phyloP scores from a whole-genome alignment of 2,888 invertebrate species.

The Cantharis nigra region DNA sequence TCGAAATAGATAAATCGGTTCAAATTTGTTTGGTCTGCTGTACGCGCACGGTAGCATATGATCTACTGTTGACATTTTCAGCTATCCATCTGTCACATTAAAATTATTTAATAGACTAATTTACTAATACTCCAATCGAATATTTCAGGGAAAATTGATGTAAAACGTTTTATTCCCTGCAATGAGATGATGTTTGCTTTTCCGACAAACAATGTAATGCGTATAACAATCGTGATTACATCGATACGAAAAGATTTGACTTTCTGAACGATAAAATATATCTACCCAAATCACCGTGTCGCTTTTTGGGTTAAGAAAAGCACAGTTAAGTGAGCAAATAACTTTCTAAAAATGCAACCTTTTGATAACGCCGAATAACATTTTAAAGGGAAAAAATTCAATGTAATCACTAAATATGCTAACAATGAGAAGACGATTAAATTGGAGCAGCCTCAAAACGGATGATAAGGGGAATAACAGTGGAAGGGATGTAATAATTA shows the following conservation, averaged over 20 bases:
- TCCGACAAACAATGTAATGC: background rate
- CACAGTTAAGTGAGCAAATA: background rate
- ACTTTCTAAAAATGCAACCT: background rate
- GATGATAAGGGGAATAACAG: conserved; percentile 30
- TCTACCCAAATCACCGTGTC: too few relatives aligned
- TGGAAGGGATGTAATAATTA: conserved; percentile 62
- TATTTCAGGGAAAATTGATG: conserved; percentile 35
- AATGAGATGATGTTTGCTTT: background rate
- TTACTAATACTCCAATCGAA: conserved; percentile 19
- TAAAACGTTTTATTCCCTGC: conserved; percentile 14
- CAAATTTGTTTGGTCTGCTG: conserved; percentile 35
- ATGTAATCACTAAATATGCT: conserved; percentile 14
- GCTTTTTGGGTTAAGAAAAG: background rate
- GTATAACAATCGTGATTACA: background rate
- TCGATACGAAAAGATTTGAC: background rate
- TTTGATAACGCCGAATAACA: background rate
- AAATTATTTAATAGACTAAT: conserved; percentile 52
- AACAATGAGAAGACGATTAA: conserved; percentile 29
- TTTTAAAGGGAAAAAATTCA: background rate
- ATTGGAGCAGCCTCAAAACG: conserved; percentile 30
- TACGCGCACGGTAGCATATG: conserved; percentile 54
- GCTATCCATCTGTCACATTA: conserved; percentile 52
- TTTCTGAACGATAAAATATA: background rate
- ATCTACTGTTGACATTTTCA: conserved; percentile 51
- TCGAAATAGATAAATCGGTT: background rate